phyloP scores from a whole-genome alignment of 1,140 invertebrate species.

The Drosophila simulans region DNA sequence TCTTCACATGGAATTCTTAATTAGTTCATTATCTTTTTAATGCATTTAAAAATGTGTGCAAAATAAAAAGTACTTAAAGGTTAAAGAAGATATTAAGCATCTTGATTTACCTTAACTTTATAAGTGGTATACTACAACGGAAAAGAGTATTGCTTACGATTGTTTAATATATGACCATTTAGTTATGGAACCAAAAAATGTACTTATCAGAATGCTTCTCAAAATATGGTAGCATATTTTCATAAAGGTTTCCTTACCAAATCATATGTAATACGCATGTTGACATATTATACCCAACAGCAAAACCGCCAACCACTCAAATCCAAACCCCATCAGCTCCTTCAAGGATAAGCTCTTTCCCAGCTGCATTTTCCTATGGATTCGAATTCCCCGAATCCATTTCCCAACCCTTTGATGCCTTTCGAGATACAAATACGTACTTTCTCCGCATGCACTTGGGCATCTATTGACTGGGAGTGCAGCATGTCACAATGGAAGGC shows the following conservation, averaged over 20 bases:
- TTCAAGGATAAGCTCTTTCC: slow-evolving; percentile 3
- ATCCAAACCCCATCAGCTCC: slow-evolving; percentile 13
- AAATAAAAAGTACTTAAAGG: no score
- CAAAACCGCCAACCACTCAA: slow-evolving; percentile 3
- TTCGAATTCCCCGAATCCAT: slow-evolving; percentile 6
- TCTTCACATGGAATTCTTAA: neutral
- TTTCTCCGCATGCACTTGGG: slow-evolving; percentile 32
- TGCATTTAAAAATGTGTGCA: neutral
- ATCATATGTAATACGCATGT: slow-evolving; percentile 16
- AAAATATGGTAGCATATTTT: no score
- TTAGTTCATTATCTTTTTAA: neutral
- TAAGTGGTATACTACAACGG: no score
- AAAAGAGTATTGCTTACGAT: no score
- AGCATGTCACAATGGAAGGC: slow-evolving; percentile 28
- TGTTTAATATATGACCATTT: no score
- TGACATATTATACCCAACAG: slow-evolving; percentile 17
- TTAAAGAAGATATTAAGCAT: no score
- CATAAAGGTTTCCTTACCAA: no score
- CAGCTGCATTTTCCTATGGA: slow-evolving; percentile 18
- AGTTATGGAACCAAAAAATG: no score
- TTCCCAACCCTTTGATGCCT: slow-evolving; percentile 18
- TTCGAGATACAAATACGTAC: slow-evolving; percentile 19
- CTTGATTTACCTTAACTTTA: no score
- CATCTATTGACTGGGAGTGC: slow-evolving; percentile 47
- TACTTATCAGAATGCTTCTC: no score